Evolutionary conservation across 2,888 invertebrate genomes (phyloP).

Genomic region (Drosophila glabriapex): DNA sequence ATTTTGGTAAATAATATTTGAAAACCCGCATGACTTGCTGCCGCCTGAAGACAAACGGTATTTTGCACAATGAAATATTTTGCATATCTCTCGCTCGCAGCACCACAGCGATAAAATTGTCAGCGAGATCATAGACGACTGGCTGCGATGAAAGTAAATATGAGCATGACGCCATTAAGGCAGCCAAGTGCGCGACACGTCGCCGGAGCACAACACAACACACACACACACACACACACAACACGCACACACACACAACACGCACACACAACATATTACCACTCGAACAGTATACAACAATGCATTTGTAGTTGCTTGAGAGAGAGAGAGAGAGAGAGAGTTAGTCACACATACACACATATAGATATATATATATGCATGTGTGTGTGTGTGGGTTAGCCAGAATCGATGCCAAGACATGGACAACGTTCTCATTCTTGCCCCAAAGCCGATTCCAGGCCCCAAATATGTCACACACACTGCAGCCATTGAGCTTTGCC

Average conservation of each 20-base stretch:
- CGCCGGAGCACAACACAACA: constrained; percentile 35
- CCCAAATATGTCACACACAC: constrained; percentile 10
- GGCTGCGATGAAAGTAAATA: constrained; percentile 79
- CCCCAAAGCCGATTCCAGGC: constrained; percentile 11
- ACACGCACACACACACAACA: too few species aligned
- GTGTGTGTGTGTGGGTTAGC: constrained; percentile 5
- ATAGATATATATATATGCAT: neutral
- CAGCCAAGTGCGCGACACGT: constrained; percentile 68
- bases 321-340: constrained; percentile 7
- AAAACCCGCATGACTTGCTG: constrained; percentile 7
- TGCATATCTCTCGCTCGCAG: constrained; percentile 73
- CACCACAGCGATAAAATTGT: constrained; percentile 78
- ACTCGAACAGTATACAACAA: constrained; percentile 6
- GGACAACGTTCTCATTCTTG: constrained; percentile 24
- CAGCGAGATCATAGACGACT: constrained; percentile 79
- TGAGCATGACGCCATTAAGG: constrained; percentile 80
- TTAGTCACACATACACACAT: neutral
- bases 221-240: neutral
- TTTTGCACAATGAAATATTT: constrained; percentile 75
- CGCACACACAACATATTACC: neutral
- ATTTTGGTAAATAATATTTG: neutral
- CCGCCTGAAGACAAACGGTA: constrained; percentile 57
- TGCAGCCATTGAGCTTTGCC: constrained; percentile 22
- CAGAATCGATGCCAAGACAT: constrained; percentile 38
- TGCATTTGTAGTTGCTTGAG: constrained; percentile 37